Conservation (phyloP, 2,113 vertebrate species). For the Alethe diademata region DNA sequence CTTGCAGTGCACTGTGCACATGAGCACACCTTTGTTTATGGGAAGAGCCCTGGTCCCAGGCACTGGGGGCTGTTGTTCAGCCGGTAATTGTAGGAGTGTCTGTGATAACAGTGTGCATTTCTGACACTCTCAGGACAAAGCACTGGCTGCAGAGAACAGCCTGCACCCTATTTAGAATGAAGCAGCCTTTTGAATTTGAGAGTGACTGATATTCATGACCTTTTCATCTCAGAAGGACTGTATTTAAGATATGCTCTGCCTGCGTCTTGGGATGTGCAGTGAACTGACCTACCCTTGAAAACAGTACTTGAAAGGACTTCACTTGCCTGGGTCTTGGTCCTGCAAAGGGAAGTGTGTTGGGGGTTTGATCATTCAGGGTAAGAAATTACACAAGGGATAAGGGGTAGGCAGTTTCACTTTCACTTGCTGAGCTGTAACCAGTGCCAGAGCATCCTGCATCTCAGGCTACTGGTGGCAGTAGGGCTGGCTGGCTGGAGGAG, state of each 20-base stretch:
- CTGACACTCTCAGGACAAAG: not conserved
- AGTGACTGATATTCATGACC: conserved; percentile 9
- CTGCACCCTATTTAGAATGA: not conserved
- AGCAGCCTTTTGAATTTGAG: not conserved
- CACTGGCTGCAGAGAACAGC: not conserved
- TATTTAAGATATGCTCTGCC: not conserved
- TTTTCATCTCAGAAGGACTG: conserved; percentile 5
- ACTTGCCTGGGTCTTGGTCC: not conserved
- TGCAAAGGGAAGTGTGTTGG: fast-evolving
- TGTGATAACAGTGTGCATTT: not conserved
- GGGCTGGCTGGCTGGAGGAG: not conserved
- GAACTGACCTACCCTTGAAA: not conserved
- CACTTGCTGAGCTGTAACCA: not conserved
- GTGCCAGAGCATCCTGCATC: fast-evolving
- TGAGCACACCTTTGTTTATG: fast-evolving
- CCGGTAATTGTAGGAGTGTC: not conserved
- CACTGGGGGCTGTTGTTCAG: not conserved
- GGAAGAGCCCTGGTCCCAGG: not conserved
- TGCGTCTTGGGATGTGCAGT: not conserved
- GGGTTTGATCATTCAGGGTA: not conserved
- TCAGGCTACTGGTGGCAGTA: not conserved
- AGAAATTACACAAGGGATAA: not conserved
- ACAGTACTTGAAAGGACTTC: not conserved
- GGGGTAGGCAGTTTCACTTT: not conserved
- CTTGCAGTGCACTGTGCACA: not conserved